Base-by-base conservation (phyloP, 2,888 invertebrate genomes). In the Chrysotoxum bicinctum region DNA sequence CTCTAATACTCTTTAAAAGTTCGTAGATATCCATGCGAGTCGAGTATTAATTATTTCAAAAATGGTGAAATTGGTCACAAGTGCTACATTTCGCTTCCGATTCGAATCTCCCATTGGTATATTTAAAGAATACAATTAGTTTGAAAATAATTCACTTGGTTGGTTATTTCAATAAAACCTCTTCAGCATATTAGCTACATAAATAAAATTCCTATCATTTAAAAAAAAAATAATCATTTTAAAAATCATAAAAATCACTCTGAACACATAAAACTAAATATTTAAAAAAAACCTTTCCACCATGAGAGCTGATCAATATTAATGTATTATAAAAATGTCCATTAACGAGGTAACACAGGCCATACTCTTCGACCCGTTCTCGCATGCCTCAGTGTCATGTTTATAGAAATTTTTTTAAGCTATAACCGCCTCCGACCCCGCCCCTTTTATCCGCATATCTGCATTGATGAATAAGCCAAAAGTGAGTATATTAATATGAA, bases 271-370 rank as follows among this genome's bases (percentile, higher is more conserved):
- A n/a, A n/a, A 32, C 8, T 0, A 16, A 54, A 52, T 12, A 19
- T 10, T 40, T 37, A 10, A 52, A 32, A 19, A 50, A 32, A 19
- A 50, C 35, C 10, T 10, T 58, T 16, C 37, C 35, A 54, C 14
- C 74, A 43, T 56, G 14, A 69, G 26, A 14, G 19, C 35, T 45
- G 69, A 80, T 70, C 76, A 52, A 35, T 66, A 58, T 50, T 50
- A 58, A 50, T 76, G 82, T 77, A 77, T 77, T 77, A 77, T 77
- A 72, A 77, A 76, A 82, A 52, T 82, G 43, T 72, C 82, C 76
- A 82, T 82, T 72, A 81, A 64, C 75, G 70, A 78, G 72, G 73
- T 68, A 69, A 48, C 45, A 72, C 56, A 58, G 68, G 60, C 73
- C 35, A 60, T 60, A 26, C 32, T 68, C 52, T 60, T 19, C 64